These are phyloP conservation scores for Macquaria australasica DNA, from an alignment of 2,113 vertebrate species.

Conservation along the genomic window DNA sequence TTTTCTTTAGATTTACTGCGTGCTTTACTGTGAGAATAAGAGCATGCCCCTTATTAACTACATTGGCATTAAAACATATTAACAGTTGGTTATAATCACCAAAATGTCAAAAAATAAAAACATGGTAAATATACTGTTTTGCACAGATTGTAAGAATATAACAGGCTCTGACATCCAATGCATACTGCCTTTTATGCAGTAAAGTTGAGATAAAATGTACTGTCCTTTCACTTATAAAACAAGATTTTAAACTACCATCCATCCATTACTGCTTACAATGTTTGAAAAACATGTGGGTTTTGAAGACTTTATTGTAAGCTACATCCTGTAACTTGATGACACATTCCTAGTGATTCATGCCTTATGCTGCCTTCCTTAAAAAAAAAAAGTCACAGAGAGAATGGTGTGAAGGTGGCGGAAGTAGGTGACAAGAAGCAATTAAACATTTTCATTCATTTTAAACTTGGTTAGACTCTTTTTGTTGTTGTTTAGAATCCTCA, in stretches of 20 bases:
- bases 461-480: background rate
- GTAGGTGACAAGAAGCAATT: background rate
- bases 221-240: background rate
- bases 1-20: background rate
- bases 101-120: background rate
- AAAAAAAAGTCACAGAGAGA: background rate
- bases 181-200: background rate
- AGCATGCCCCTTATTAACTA: background rate
- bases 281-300: background rate
- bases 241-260: background rate
- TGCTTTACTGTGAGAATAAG: background rate
- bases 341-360: background rate
- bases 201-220: background rate
- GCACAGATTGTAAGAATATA: background rate
- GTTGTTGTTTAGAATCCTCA: background rate
- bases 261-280: background rate
- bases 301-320: background rate
- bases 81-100: background rate
- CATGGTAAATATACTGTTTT: background rate
- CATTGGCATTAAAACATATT: no score
- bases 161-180: background rate
- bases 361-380: no score
- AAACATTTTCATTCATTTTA: background rate
- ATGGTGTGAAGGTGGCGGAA: background rate
- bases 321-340: constrained; percentile 3